Evolutionary conservation across 2,113 vertebrate species (phyloP), one percentile per base, ranked within the genome.

Genomic region (Excalfactoria chinensis): DNA sequence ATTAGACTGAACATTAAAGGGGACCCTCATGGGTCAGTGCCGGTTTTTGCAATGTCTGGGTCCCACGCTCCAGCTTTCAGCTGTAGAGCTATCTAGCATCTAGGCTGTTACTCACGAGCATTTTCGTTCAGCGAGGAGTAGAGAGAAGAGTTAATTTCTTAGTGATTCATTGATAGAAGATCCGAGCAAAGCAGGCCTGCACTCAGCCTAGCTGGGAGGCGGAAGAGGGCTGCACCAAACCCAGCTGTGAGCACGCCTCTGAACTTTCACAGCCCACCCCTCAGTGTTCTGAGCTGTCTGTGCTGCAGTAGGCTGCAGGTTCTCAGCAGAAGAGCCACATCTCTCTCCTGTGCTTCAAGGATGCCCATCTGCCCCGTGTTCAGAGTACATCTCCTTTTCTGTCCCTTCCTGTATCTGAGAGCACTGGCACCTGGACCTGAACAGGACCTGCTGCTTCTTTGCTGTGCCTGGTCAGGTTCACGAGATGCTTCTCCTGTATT

Each of bases 371-470:
- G 21, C 6, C 7, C 25, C 16, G 9, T 30, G 40, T 9, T 25
- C 48, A 35, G 30, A 16, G 34, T 59, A 11, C 3, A 11, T 44
- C 15, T 28, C n/a, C 37, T 71, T 30, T 35, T 16, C 51, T 59
- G 41, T 13, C 40, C 51, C 60, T 69, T 19, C 7, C 0, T 1
- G 3, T 53, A 30, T 12, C 63, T 22, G 64, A n/a, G n/a, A 53
- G 59, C 53, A 10, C 58, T 4, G 66, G 19, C 25, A 4, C 18
- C 49, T 43, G 56, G 26, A 11, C 56, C 58, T 2, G 1, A 49
- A 14, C 30, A 17, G 1, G 1, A 32, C 7, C 1, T 3, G 7
- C 28, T 73, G 26, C 43, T 62, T 17, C 34, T 23, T 69, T 59
- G 44, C 34, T 25, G 1, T 28, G 40, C 23, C 77, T 51, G 4